Conservation (phyloP, 2,888 invertebrate genomes). For the Arrhopalites spinosus region DNA sequence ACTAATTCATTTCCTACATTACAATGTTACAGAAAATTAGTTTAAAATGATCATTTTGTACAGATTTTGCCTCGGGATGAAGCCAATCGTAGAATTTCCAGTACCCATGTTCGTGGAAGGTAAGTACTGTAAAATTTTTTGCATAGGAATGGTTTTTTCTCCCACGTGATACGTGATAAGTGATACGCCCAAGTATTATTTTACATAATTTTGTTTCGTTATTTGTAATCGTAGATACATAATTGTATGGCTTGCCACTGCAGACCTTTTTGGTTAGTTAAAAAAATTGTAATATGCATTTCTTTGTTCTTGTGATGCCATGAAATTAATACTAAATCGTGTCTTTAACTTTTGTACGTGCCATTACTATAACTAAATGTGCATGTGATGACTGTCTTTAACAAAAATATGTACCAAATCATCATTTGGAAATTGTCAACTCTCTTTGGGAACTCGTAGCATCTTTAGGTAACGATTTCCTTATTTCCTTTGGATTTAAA, state of each 20-base stretch:
- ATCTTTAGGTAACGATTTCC: constrained; percentile 67
- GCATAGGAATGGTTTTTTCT: too few species aligned
- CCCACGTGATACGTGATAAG: too few species aligned
- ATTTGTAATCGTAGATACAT: too few species aligned
- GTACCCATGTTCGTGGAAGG: constrained; percentile 69
- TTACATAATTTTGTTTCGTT: too few species aligned
- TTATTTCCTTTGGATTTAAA: constrained; percentile 8
- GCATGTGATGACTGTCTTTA: background rate
- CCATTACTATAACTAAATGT: background rate
- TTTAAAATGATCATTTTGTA: constrained; percentile 8
- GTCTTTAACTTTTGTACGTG: background rate
- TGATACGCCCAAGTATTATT: too few species aligned
- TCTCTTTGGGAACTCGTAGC: constrained; percentile 69
- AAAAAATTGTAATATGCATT: too few species aligned
- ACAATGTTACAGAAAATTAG: background rate
- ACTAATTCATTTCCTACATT: background rate
- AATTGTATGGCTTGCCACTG: constrained; percentile 77
- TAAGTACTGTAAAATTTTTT: too few species aligned
- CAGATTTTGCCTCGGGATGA: constrained; percentile 71
- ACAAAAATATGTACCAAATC: background rate
- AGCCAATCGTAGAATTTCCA: constrained; percentile 65
- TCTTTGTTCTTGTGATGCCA: too few species aligned
- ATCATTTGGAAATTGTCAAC: background rate
- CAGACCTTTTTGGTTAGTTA: constrained; percentile 57
- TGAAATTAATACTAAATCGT: background rate